Conservation (phyloP, 2,113 vertebrate genomes). For the Amphilophus citrinellus region DNA sequence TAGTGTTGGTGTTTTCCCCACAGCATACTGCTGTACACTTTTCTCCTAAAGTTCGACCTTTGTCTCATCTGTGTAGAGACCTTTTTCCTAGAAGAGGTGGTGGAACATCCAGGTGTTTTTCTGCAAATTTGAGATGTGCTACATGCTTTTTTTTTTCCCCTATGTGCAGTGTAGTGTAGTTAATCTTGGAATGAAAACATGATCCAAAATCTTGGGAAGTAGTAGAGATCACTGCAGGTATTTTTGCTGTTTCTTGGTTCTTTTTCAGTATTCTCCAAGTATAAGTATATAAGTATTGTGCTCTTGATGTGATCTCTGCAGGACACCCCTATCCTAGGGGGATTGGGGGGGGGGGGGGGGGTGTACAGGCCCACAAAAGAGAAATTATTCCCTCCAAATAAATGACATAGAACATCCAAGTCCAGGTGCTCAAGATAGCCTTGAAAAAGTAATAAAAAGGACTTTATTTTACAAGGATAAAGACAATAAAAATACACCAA, state of each 20-base stretch:
- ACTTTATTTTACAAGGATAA: no score
- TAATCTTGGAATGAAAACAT: background rate
- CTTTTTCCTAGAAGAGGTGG: background rate
- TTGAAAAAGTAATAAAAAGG: no score
- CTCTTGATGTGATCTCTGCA: background rate
- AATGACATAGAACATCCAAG: no score
- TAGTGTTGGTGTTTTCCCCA: no score
- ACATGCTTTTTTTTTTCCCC: no score
- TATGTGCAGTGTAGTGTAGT: background rate
- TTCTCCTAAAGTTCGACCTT: background rate
- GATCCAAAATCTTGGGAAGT: background rate
- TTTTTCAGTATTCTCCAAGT: background rate
- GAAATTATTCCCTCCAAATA: background rate
- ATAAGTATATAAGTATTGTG: background rate
- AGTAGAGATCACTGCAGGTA: background rate
- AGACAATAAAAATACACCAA: no score
- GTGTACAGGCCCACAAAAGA: background rate
- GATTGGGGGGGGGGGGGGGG: no score
- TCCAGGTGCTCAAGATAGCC: no score
- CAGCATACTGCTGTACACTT: background rate
- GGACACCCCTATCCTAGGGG: background rate
- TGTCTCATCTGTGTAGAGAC: background rate
- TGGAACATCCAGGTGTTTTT: background rate
- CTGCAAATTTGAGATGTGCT: background rate
- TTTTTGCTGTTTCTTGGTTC: background rate